These are phyloP conservation scores for Plestiodon gilberti DNA, from an alignment of 2,113 vertebrate species.

Conservation along the genomic window DNA sequence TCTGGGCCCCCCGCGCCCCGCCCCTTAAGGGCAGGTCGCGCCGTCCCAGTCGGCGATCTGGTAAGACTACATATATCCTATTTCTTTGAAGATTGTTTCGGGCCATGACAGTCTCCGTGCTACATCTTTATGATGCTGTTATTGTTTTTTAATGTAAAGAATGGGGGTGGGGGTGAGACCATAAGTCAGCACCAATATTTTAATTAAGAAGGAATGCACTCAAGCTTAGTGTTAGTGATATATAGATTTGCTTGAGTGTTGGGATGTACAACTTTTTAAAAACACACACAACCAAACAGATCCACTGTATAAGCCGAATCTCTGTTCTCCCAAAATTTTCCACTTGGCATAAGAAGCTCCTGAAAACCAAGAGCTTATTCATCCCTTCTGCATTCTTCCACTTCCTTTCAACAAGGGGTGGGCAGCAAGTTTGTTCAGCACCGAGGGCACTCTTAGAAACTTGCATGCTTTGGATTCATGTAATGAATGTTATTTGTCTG, in stretches of 20 bases:
- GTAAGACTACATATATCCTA: too few species aligned
- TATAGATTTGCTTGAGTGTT: neutral
- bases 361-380: constrained; percentile 34
- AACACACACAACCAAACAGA: neutral
- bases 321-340: constrained; percentile 27
- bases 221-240: neutral
- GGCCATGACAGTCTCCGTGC: neutral
- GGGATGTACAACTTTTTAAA: neutral
- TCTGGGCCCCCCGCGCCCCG: too few species aligned
- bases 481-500: neutral
- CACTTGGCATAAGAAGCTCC: constrained; percentile 18
- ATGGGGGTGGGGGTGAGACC: too few species aligned
- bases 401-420: neutral
- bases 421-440: neutral
- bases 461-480: neutral
- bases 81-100: too few species aligned
- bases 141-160: neutral
- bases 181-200: neutral
- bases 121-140: neutral
- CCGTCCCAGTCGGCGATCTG: too few species aligned
- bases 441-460: neutral
- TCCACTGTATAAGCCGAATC: constrained; percentile 1
- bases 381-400: constrained; percentile 5
- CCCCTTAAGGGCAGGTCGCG: too few species aligned
- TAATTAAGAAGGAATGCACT: neutral